Evolutionary conservation across 2,888 invertebrate species (phyloP).

Genomic region (Branchipolynoe longqiensis): DNA sequence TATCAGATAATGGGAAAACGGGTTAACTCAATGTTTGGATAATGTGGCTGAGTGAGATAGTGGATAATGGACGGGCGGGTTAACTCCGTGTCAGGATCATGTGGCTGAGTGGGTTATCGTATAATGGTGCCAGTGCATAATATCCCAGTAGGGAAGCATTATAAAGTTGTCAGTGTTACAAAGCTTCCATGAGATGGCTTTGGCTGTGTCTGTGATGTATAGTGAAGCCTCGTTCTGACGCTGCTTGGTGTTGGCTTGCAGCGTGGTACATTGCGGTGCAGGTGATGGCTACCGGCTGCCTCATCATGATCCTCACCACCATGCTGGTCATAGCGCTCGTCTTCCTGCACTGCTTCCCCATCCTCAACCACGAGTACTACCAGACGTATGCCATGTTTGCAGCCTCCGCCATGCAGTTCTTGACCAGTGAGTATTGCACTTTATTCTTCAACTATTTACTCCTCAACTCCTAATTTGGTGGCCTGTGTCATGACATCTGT

Average conservation of each 20-base stretch:
- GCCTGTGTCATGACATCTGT: no score
- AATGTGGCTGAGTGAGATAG: no score
- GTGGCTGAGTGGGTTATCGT: no score
- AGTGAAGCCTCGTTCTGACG: background rate
- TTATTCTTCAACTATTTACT: background rate
- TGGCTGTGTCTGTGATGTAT: background rate
- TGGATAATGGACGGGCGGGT: no score
- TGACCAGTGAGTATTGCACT: constrained; percentile 66
- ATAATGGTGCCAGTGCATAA: no score
- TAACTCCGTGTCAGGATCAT: no score
- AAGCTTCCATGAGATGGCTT: no score
- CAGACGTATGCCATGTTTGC: constrained; percentile 70
- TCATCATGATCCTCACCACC: constrained; percentile 84
- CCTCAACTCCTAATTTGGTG: no score
- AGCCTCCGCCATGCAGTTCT: constrained; percentile 65
- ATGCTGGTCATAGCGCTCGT: constrained; percentile 63
- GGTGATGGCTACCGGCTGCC: constrained; percentile 93
- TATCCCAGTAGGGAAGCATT: no score
- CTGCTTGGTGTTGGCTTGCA: constrained; percentile 81
- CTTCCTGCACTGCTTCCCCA: constrained; percentile 70
- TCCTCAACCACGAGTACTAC: constrained; percentile 70
- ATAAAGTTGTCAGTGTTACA: no score
- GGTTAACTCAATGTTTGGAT: no score
- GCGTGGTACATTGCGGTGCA: constrained; percentile 96
- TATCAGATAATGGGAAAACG: no score